phyloP scores from a whole-genome alignment of 2,113 vertebrate species.

The Lutjanus erythropterus region DNA sequence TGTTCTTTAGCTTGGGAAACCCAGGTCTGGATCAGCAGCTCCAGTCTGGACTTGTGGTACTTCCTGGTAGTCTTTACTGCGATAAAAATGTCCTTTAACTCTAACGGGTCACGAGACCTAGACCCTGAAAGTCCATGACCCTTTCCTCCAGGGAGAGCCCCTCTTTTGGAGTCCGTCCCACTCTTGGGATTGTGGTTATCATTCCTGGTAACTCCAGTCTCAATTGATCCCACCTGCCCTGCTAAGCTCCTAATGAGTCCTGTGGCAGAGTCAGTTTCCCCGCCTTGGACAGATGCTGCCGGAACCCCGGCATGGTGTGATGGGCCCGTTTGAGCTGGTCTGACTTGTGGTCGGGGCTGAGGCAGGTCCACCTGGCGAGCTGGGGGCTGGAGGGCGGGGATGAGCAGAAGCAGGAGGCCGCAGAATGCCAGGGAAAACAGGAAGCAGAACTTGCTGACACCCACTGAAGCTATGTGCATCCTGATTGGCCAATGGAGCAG shows the following conservation, averaged over 20 bases:
- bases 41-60: conserved; percentile 91
- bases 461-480: conserved; percentile 87
- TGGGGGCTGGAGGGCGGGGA: conserved; percentile 81
- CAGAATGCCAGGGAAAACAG: conserved; percentile 87
- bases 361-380: conserved; percentile 59
- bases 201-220: background rate
- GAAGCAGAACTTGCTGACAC: conserved; percentile 90
- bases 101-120: conserved; percentile 78
- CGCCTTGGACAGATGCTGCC: background rate
- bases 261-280: background rate
- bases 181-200: conserved; percentile 12
- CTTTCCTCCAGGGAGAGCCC: background rate
- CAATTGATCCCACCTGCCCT: background rate
- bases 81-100: conserved; percentile 92
- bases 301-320: background rate
- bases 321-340: conserved; percentile 11
- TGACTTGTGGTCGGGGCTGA: conserved; percentile 66
- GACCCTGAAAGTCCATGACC: background rate
- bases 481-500: conserved; percentile 67
- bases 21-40: conserved; percentile 94
- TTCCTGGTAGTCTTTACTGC: conserved; percentile 96
- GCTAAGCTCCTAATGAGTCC: conserved; percentile 16
- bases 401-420: conserved; percentile 87
- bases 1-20: conserved; percentile 90
- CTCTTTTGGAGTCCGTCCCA: background rate